Evolutionary conservation across 64 coral and sea anemone genomes (phyloP), one percentile per base, ranked within the genome.

Genomic region (Astreopora myriophthalma): DNA sequence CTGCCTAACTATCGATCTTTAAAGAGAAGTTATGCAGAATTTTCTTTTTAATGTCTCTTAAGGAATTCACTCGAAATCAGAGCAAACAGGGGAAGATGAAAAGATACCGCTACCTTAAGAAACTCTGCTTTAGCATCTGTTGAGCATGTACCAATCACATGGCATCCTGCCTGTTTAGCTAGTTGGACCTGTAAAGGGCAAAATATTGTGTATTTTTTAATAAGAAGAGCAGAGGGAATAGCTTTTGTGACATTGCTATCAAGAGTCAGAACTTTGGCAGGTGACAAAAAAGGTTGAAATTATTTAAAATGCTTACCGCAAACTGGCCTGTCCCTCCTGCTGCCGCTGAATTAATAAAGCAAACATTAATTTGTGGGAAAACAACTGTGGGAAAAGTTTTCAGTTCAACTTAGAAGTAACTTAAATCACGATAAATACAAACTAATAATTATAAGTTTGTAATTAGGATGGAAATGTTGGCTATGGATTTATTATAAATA

Each of bases 301-400:
- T 46, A 10, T 20, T 75, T 42, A 7, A 27, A 28, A 35, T 61
- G 68, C 91, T 86, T 93, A 96, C 95, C 34, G 95, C 95, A 90
- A 96, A 96, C 49, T 96, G 95, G 17, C 95, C 95, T 37, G 95
- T 96, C 34, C 95, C 95, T 90, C 95, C 95, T 11, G 95, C 95
- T 8, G 95, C 95, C 42, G 95, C 95, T 96, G 34, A 2, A 76
- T 88, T 22, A 24, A 35, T 20, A 72, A 3, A 63, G 0, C 58
- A 79, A 61, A 83, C 10, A 23, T 28, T 34, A 22, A 29, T 73
- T 73, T 37, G 4, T 6, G 20, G 2, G 8, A 6, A 73, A 73
- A 36, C 12, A 7, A 24, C 9, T 16, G 2, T 0, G 24, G 5
- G 17, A 26, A 58, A 3, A 58, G 17, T 5, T 20, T 49, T 46